These are phyloP conservation scores for Limnephilus lunatus DNA, from an alignment of 2,888 invertebrate species.

Conservation along the genomic window DNA sequence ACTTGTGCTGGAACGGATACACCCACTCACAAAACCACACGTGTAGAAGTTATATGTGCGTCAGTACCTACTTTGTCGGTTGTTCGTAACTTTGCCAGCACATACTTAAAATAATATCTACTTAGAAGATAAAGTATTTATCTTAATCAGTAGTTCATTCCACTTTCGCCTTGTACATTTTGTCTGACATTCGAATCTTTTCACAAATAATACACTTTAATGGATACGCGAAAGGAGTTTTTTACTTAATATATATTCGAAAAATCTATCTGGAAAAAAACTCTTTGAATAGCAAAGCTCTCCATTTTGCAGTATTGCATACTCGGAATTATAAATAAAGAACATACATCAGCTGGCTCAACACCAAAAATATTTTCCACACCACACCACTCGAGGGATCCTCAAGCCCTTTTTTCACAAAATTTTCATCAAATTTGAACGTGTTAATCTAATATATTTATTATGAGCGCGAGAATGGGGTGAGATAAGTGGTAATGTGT, in stretches of 20 bases:
- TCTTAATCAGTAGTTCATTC: too few species aligned
- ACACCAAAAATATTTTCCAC: not conserved
- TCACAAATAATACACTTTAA: too few species aligned
- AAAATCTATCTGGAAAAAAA: too few species aligned
- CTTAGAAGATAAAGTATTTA: not conserved
- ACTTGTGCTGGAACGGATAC: not conserved
- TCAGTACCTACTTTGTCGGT: not conserved
- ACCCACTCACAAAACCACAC: not conserved
- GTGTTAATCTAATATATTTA: not conserved
- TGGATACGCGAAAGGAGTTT: too few species aligned
- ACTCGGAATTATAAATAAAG: not conserved
- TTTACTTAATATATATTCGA: too few species aligned
- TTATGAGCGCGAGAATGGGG: not conserved
- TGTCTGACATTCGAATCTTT: too few species aligned
- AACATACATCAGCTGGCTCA: not conserved
- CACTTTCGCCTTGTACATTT: too few species aligned
- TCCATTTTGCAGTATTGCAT: too few species aligned
- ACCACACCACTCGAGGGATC: not conserved
- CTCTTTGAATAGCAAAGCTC: too few species aligned
- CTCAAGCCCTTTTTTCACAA: not conserved
- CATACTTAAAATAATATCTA: not conserved
- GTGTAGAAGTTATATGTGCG: not conserved
- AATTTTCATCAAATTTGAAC: not conserved
- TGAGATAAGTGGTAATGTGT: not conserved
- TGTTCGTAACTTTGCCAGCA: not conserved